phyloP scores from a whole-genome alignment of 2,888 invertebrate genomes.

The Busseola fusca region DNA sequence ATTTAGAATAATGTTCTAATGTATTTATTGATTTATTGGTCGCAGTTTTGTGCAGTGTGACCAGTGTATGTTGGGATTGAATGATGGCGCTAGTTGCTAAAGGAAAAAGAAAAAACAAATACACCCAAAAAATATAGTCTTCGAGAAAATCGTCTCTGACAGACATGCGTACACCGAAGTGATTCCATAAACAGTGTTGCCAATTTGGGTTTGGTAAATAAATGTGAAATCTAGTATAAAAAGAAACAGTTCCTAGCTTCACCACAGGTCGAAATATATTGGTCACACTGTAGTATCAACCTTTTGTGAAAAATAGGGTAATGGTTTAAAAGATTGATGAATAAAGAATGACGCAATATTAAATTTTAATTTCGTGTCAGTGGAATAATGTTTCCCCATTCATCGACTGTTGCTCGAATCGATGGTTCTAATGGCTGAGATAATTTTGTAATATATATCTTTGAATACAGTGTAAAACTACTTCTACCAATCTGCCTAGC shows the following conservation, averaged over 20 bases:
- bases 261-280: slow-evolving; percentile 18
- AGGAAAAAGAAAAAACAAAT: background rate
- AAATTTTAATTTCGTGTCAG: slow-evolving; percentile 42
- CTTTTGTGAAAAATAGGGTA: slow-evolving; percentile 55
- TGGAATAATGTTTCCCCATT: slow-evolving; percentile 24
- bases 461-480: background rate
- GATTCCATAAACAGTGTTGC: no score
- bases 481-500: background rate
- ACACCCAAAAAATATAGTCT: background rate
- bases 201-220: background rate
- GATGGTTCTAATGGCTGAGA: slow-evolving; percentile 19
- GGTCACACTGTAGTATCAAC: slow-evolving; percentile 21
- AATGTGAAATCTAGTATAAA: background rate
- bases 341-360: slow-evolving; percentile 37
- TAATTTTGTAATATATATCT: slow-evolving; percentile 3
- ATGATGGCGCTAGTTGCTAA: background rate
- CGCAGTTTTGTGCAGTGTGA: slow-evolving; percentile 28
- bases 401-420: background rate
- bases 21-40: slow-evolving; percentile 61
- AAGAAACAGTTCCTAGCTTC: background rate
- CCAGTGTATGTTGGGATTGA: slow-evolving; percentile 30
- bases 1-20: slow-evolving; percentile 58
- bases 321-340: slow-evolving; percentile 51
- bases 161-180: fast-evolving
- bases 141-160: background rate